Percentiles rank a stretch among this genome's conserved stretches.
These are phyloP conservation scores for Sinopyrophorus schimmeli DNA, from an alignment of 2,888 invertebrate species.

Conservation along the genomic window DNA sequence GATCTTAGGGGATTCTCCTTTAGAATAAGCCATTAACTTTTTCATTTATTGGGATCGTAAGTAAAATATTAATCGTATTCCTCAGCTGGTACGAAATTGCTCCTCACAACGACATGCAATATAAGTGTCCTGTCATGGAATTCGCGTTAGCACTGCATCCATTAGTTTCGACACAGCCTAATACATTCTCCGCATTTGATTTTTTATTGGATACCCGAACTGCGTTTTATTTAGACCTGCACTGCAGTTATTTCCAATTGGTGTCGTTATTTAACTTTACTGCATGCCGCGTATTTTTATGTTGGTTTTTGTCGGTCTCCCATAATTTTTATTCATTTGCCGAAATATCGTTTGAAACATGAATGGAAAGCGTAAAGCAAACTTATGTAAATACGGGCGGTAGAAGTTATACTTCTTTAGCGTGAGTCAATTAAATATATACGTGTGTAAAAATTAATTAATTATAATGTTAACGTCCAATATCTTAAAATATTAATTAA, in stretches of 20 bases:
- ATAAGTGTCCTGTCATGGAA: too few relatives aligned
- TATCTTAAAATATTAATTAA: too few relatives aligned
- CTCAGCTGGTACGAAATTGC: slow-evolving; percentile 6
- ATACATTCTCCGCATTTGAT: slow-evolving; percentile 11
- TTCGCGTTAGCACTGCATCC: too few relatives aligned
- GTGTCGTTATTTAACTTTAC: slow-evolving; percentile 25
- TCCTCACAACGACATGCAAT: too few relatives aligned
- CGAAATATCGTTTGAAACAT: slow-evolving; percentile 5
- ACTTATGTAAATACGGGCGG: too few relatives aligned
- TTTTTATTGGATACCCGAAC: slow-evolving; percentile 16
- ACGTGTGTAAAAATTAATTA: too few relatives aligned
- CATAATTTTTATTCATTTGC: slow-evolving; percentile 4
- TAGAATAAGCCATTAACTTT: slow-evolving; percentile 16
- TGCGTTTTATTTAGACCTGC: slow-evolving; percentile 24
- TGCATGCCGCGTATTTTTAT: slow-evolving; percentile 13
- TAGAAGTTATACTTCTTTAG: too few relatives aligned
- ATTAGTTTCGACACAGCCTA: too few relatives aligned
- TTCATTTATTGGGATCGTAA: slow-evolving; percentile 4
- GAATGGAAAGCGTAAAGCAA: neutral
- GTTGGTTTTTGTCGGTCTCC: slow-evolving; percentile 6
- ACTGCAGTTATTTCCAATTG: slow-evolving; percentile 32
- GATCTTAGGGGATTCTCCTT: slow-evolving; percentile 18
- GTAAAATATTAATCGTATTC: slow-evolving; percentile 11
- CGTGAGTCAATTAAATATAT: too few relatives aligned
- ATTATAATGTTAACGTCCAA: too few relatives aligned